These are phyloP conservation scores for Hylaea fasciaria DNA, from an alignment of 2,888 invertebrate genomes.

Conservation along the genomic window DNA sequence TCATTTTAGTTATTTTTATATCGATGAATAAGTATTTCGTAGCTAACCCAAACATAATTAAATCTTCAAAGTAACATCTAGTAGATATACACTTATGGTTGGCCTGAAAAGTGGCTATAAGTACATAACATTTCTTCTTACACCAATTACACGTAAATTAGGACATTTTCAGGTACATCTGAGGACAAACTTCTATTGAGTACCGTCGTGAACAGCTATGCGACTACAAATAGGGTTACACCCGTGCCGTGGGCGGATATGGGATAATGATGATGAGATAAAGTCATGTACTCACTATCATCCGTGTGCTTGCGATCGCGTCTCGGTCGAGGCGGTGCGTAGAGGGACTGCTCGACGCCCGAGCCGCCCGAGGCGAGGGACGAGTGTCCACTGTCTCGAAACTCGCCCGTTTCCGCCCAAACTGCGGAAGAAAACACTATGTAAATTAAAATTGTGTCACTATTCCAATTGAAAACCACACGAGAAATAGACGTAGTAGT, in stretches of 20 bases:
- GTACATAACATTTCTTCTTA: too few species aligned
- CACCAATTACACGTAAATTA: too few species aligned
- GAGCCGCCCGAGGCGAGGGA: conserved; percentile 86
- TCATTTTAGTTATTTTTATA: not conserved
- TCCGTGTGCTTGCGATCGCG: conserved; percentile 89
- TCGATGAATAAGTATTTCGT: not conserved
- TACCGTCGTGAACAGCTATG: too few species aligned
- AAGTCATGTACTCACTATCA: conserved; percentile 82
- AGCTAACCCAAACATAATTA: too few species aligned
- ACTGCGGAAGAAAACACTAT: conserved; percentile 85
- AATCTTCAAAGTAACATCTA: too few species aligned
- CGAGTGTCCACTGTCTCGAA: conserved; percentile 92
- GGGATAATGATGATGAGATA: too few species aligned
- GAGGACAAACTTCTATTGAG: too few species aligned
- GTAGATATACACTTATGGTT: too few species aligned
- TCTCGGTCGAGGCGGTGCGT: conserved; percentile 88
- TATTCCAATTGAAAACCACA: not conserved
- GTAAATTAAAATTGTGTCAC: conserved; percentile 25
- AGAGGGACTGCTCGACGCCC: conserved; percentile 88
- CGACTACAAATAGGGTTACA: too few species aligned
- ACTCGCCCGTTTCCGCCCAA: conserved; percentile 95
- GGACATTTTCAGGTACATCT: too few species aligned
- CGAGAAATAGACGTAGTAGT: not conserved
- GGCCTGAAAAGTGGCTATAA: too few species aligned
- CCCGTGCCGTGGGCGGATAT: too few species aligned